Evolutionary conservation across 2,113 vertebrate genomes (phyloP).

Genomic region (Vireo altiloquus): DNA sequence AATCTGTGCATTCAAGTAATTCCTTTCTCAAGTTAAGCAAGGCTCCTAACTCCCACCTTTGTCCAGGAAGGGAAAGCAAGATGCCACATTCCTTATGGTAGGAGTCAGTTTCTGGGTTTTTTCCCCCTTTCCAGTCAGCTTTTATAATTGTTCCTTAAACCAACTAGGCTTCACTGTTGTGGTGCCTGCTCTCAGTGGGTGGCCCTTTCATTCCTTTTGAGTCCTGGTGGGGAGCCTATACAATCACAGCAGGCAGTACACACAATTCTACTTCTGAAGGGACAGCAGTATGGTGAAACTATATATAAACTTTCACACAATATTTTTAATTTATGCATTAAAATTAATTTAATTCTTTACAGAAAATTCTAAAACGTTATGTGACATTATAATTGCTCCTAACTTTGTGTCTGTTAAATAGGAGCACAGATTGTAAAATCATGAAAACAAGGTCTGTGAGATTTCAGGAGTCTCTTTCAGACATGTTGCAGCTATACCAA

Average conservation of each 20-base stretch:
- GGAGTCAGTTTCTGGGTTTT: background rate
- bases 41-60: background rate
- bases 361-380: background rate
- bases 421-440: background rate
- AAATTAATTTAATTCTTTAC: background rate
- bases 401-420: background rate
- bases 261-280: background rate
- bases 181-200: background rate
- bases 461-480: background rate
- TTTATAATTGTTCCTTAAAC: slow-evolving; percentile 4
- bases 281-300: background rate
- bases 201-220: background rate
- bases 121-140: background rate
- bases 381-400: background rate
- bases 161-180: background rate
- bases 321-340: background rate
- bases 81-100: background rate
- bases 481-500: background rate
- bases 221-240: background rate
- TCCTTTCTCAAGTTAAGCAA: background rate
- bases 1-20: background rate
- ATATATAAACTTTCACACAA: background rate
- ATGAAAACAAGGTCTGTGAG: background rate
- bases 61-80: background rate
- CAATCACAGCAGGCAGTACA: background rate